A percentile compares a stretch with the other conserved stretches of the same genome.
phyloP scores from a whole-genome alignment of 2,797 vertebrate species.

The Chromobotia macracanthus region DNA sequence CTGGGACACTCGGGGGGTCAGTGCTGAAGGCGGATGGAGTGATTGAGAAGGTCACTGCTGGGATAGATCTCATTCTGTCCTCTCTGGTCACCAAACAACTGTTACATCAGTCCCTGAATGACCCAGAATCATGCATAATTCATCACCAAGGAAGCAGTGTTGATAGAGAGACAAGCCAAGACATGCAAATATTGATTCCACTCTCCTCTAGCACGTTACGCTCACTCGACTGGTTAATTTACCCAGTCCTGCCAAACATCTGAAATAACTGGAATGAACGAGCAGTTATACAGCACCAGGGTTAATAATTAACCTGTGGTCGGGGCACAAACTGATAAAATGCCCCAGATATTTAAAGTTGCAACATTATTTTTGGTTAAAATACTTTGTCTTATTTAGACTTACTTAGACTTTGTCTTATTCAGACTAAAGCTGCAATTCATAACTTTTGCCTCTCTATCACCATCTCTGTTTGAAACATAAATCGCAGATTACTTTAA shows the following conservation, averaged over 20 bases:
- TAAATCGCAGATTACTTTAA: too few species aligned
- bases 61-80: constrained; percentile 25
- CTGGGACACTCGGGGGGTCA: neutral
- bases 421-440: too few species aligned
- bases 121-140: constrained; percentile 44
- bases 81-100: constrained; percentile 32
- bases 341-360: neutral
- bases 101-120: constrained; percentile 43
- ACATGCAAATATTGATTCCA: constrained; percentile 50
- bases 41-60: constrained; percentile 4
- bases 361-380: too few species aligned
- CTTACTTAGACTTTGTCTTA: too few species aligned
- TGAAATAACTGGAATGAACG: too few species aligned
- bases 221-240: neutral
- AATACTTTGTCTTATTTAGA: too few species aligned
- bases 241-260: neutral
- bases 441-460: too few species aligned
- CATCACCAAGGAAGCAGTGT: constrained; percentile 18
- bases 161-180: constrained; percentile 47
- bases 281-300: neutral
- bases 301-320: neutral
- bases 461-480: too few species aligned
- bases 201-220: neutral
- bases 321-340: neutral
- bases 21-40: constrained; percentile 15